Conservation (phyloP, 30 jellyfish, hydroid and myxozoan species). For the Aurelia aurita complex sp. Pacific region DNA sequence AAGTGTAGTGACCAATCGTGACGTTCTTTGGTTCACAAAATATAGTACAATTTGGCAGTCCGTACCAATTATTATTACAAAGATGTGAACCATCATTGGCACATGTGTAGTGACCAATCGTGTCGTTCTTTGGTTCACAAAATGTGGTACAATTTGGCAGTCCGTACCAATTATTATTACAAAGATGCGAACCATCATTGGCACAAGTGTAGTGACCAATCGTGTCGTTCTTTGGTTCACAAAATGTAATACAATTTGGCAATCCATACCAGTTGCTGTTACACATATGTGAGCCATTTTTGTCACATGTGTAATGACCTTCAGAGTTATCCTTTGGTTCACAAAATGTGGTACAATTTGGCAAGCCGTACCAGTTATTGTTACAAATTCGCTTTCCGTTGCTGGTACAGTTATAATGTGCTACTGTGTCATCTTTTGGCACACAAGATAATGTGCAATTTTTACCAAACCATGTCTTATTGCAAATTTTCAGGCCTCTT, state of each 20-base stretch:
- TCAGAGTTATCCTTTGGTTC: background rate
- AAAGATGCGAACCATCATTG: constrained; percentile 31
- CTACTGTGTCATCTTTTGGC: constrained; percentile 33
- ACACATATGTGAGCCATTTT: background rate
- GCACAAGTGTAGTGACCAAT: constrained; percentile 50
- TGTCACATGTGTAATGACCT: background rate
- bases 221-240: constrained; percentile 32
- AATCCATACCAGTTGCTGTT: background rate
- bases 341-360: constrained; percentile 58
- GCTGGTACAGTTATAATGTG: constrained; percentile 39
- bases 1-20: constrained; percentile 33
- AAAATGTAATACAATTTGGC: constrained; percentile 44
- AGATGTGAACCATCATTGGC: constrained; percentile 30
- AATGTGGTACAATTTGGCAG: constrained; percentile 23
- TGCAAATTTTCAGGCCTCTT: constrained; percentile 30
- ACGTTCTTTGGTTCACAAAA: constrained; percentile 29
- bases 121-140: constrained; percentile 32
- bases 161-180: constrained; percentile 22
- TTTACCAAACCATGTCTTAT: constrained; percentile 21
- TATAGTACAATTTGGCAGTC: constrained; percentile 17
- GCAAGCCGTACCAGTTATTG: constrained; percentile 29
- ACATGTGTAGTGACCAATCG: constrained; percentile 43
- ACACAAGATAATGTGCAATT: constrained; percentile 46
- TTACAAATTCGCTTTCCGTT: constrained; percentile 33
- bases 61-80: constrained; percentile 31